Conservation (phyloP, 2,797 vertebrate species). For the Typhlichthys subterraneus region DNA sequence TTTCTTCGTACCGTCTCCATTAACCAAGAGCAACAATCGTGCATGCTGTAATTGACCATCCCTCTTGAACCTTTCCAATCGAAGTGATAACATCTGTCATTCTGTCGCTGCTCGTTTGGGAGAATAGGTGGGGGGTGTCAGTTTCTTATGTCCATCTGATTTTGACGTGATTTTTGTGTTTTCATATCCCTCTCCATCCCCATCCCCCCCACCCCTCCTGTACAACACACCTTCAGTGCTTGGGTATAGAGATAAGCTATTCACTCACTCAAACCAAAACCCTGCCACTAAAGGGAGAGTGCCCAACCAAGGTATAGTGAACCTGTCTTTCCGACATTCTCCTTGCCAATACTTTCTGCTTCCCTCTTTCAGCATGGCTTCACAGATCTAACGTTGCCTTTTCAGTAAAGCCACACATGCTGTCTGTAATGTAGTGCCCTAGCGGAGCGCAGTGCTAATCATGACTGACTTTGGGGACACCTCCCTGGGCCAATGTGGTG, state of each 20-base stretch:
- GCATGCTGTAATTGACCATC: constrained; percentile 45
- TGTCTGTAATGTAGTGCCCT: constrained; percentile 50
- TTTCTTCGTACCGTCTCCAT: constrained; percentile 5
- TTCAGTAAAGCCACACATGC: constrained; percentile 38
- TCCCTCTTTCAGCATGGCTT: constrained; percentile 32
- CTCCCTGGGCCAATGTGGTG: constrained; percentile 58
- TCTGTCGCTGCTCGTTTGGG: constrained; percentile 2
- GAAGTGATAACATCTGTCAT: constrained; percentile 9
- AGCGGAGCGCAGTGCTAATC: constrained; percentile 55
- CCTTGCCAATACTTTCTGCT: constrained; percentile 14
- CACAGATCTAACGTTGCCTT: constrained; percentile 14
- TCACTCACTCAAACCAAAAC: constrained; percentile 93
- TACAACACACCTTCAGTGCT: constrained; percentile 85
- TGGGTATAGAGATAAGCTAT: constrained; percentile 96
- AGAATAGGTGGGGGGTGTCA: constrained; percentile 11
- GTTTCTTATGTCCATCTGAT: constrained; percentile 41
- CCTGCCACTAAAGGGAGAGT: constrained; percentile 87
- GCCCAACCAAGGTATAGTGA: constrained; percentile 90
- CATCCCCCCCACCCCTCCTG: constrained; percentile 31
- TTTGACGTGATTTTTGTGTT: constrained; percentile 66
- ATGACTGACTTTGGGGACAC: constrained; percentile 49
- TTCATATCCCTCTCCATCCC: constrained; percentile 38
- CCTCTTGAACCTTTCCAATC: constrained; percentile 18
- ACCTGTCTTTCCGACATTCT: constrained; percentile 26
- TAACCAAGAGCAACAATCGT: constrained; percentile 12